Percentiles rank a stretch among this genome's conserved stretches.
These are phyloP conservation scores for Dicyrtomina minuta DNA, from an alignment of 2,888 invertebrate genomes.

Conservation along the genomic window DNA sequence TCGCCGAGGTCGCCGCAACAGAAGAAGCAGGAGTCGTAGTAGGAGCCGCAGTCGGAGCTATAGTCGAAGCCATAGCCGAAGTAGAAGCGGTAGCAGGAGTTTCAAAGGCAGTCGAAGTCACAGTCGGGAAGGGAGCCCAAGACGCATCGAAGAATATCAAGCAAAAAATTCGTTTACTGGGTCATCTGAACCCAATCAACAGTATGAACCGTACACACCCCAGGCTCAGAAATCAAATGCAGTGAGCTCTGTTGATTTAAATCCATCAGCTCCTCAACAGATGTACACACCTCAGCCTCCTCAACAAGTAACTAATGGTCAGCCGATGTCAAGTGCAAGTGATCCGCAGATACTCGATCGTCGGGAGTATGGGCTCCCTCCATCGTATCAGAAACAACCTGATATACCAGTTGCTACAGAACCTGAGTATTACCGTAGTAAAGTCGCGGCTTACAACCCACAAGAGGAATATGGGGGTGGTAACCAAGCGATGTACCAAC, in stretches of 20 bases:
- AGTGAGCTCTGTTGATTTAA: neutral
- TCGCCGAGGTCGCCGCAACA: constrained; percentile 37
- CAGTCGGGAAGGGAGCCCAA: constrained; percentile 12
- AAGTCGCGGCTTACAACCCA: constrained; percentile 1
- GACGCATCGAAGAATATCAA: constrained; percentile 42
- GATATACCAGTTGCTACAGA: neutral
- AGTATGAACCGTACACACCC: constrained; percentile 43
- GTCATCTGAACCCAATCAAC: constrained; percentile 10
- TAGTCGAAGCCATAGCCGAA: constrained; percentile 42
- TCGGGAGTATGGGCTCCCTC: neutral
- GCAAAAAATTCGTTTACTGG: constrained; percentile 26
- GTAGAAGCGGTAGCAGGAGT: constrained; percentile 35
- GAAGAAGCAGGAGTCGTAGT: constrained; percentile 40
- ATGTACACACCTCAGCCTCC: constrained; percentile 14
- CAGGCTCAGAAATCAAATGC: neutral
- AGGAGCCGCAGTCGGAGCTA: constrained; percentile 44
- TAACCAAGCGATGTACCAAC: neutral
- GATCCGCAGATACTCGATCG: neutral
- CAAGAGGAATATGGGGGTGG: constrained; percentile 16
- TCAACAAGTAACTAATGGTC: constrained; percentile 15
- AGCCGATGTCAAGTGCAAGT: neutral
- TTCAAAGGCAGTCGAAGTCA: constrained; percentile 12
- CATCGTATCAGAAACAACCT: constrained; percentile 2
- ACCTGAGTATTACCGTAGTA: constrained; percentile 1
- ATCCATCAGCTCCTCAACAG: neutral